Evolutionary conservation across 2,113 vertebrate species (phyloP).

Genomic region (Triplophysa rosa): DNA sequence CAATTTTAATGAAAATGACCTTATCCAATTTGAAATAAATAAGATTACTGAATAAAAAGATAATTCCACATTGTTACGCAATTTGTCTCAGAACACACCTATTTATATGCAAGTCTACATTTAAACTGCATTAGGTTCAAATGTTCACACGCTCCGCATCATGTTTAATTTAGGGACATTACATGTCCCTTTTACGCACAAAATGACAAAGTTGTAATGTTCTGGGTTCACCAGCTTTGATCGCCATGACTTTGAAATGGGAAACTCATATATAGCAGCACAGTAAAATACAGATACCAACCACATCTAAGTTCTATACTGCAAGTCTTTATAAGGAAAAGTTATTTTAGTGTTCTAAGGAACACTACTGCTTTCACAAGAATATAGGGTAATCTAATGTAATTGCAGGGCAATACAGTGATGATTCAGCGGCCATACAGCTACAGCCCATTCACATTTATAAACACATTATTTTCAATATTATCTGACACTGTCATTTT

Average conservation of each 20-base stretch:
- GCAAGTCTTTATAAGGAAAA: neutral
- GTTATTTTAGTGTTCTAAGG: neutral
- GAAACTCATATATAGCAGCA: neutral
- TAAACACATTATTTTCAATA: neutral
- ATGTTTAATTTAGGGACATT: neutral
- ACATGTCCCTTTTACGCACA: neutral
- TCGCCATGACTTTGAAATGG: neutral
- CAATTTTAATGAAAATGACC: neutral
- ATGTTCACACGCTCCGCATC: no score
- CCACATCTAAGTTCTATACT: neutral
- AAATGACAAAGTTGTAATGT: neutral
- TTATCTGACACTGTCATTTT: neutral
- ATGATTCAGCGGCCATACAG: neutral
- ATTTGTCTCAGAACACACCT: neutral
- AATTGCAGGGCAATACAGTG: neutral
- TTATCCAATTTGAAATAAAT: slow-evolving; percentile 1
- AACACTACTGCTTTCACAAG: neutral
- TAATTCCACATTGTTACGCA: neutral
- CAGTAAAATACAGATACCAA: slow-evolving; percentile 1
- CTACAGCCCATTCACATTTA: neutral
- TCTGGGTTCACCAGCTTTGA: neutral
- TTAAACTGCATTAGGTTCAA: neutral
- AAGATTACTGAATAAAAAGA: neutral
- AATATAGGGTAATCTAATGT: neutral
- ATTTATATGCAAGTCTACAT: neutral